Conservation (phyloP, 2,113 vertebrate species). For the Chaetura pelagica region DNA sequence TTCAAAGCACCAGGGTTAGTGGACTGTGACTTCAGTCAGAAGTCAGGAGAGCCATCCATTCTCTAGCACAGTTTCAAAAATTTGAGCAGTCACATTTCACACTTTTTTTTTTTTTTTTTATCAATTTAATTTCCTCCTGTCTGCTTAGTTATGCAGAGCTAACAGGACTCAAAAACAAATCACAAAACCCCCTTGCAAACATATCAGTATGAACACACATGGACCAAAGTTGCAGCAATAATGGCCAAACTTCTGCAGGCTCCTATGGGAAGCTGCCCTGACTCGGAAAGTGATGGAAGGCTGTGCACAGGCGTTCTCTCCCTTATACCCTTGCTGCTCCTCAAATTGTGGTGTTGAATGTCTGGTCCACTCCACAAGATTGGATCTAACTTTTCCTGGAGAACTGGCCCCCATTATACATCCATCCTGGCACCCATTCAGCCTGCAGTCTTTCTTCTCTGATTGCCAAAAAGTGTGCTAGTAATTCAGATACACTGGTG, state of each 20-base stretch:
- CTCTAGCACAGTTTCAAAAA: not conserved
- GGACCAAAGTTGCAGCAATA: not conserved
- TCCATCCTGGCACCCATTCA: slow-evolving; percentile 2
- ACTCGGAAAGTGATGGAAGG: not conserved
- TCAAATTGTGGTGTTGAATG: not conserved
- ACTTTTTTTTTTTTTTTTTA: not conserved
- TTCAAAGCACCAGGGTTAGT: not conserved
- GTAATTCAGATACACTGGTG: slow-evolving; percentile 20
- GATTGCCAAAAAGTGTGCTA: slow-evolving; percentile 12
- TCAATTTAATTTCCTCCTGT: not conserved
- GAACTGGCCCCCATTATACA: not conserved
- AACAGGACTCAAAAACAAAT: not conserved
- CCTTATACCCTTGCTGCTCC: not conserved
- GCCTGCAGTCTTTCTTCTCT: not conserved
- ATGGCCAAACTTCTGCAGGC: not conserved
- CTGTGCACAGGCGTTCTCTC: not conserved
- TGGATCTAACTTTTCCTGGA: slow-evolving; percentile 2
- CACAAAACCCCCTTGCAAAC: not conserved
- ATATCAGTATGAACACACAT: not conserved
- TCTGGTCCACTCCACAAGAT: not conserved
- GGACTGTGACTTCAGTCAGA: not conserved
- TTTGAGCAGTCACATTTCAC: not conserved
- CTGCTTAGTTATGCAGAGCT: not conserved
- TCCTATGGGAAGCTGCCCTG: not conserved
- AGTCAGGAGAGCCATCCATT: not conserved